A percentile compares a stretch with the other conserved stretches of the same genome.
Conservation (phyloP, 2,888 invertebrate genomes). For the Nezara viridula region DNA sequence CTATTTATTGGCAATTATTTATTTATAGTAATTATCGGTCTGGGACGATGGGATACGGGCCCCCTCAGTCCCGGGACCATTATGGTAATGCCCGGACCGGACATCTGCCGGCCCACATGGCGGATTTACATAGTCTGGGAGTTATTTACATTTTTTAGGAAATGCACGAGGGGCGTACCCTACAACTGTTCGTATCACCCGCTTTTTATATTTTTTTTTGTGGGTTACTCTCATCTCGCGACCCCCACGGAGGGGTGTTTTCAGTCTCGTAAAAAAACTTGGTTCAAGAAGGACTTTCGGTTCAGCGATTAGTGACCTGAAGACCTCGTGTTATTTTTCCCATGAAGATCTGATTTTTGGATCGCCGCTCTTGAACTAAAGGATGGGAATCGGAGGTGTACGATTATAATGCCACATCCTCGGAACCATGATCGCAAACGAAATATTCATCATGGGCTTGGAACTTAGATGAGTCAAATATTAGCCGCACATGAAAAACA, state of each 20-base stretch:
- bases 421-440: background rate
- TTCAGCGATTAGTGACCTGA: constrained; percentile 30
- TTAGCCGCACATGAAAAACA: too few relatives aligned
- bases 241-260: background rate
- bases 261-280: background rate
- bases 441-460: too few relatives aligned
- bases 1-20: background rate
- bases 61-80: background rate
- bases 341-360: background rate
- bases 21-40: background rate
- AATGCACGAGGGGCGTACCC: constrained; percentile 9
- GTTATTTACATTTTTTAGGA: constrained; percentile 45
- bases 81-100: background rate
- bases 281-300: constrained; percentile 1
- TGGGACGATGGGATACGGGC: background rate
- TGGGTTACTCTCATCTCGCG: background rate
- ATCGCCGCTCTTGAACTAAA: background rate
- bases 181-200: constrained; percentile 9
- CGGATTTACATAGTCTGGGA: background rate
- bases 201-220: constrained; percentile 6
- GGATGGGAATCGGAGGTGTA: background rate
- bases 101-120: constrained; percentile 30
- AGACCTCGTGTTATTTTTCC: background rate
- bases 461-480: too few relatives aligned
- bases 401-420: background rate